Percentiles rank a stretch among this genome's conserved stretches.
These are phyloP conservation scores for Falco columbarius DNA, from an alignment of 2,797 vertebrate species.

Conservation along the genomic window DNA sequence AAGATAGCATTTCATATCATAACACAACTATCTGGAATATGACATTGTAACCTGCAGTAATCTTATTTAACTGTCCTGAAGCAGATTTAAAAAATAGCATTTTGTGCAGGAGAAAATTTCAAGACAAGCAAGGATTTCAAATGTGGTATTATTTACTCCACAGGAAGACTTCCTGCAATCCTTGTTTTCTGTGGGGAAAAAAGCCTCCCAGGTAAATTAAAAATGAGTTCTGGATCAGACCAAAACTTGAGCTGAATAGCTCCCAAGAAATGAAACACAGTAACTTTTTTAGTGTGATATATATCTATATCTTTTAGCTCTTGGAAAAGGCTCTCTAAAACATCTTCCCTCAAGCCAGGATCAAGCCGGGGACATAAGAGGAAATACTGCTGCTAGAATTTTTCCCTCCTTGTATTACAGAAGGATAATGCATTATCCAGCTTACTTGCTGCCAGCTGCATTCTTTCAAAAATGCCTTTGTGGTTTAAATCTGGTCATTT, in stretches of 20 bases:
- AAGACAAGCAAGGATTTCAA: background rate
- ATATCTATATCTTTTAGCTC: background rate
- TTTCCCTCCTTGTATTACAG: background rate
- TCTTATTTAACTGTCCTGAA: background rate
- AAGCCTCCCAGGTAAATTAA: background rate
- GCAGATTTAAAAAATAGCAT: background rate
- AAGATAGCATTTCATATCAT: background rate
- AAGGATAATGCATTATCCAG: background rate
- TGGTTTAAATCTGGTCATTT: background rate
- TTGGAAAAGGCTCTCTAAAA: background rate
- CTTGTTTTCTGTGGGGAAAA: background rate
- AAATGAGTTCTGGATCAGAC: background rate
- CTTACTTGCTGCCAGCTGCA: background rate
- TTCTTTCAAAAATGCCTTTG: background rate
- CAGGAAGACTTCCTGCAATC: background rate
- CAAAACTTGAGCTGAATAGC: background rate
- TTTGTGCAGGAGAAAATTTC: background rate
- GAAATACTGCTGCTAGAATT: background rate
- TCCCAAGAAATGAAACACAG: background rate
- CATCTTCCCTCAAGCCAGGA: background rate
- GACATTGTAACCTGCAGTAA: background rate
- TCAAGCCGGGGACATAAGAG: background rate
- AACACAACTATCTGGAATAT: background rate
- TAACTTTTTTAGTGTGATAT: background rate
- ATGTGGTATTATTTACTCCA: background rate